These are phyloP conservation scores for Hydrolagus affinis DNA, from an alignment of 2,113 vertebrate genomes.

Conservation along the genomic window DNA sequence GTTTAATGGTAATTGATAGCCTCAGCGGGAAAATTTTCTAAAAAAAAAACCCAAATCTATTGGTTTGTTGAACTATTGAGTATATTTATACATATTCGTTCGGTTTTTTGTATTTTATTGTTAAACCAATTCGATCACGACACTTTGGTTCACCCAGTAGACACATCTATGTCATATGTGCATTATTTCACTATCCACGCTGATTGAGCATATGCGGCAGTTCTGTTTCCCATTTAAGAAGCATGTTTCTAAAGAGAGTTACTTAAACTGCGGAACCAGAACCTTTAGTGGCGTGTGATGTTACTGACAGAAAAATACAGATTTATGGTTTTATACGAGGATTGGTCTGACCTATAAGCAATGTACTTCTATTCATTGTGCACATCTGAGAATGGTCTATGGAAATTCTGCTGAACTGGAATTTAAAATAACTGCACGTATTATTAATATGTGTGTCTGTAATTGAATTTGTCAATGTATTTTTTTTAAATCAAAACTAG, in stretches of 20 bases:
- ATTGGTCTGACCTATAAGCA: not conserved
- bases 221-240: not conserved
- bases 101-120: not conserved
- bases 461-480: too few relatives aligned
- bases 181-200: not conserved
- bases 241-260: not conserved
- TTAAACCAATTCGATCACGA: not conserved
- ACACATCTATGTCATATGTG: not conserved
- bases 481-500: not conserved
- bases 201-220: too few relatives aligned
- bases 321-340: not conserved
- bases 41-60: too few relatives aligned
- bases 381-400: not conserved
- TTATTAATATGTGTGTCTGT: not conserved
- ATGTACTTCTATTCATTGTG: not conserved
- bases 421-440: not conserved
- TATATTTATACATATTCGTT: not conserved
- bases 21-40: too few relatives aligned
- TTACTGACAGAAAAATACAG: not conserved
- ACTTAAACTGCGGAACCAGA: not conserved
- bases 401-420: not conserved
- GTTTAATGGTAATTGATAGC: not conserved
- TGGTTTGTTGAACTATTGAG: not conserved
- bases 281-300: not conserved
- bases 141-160: not conserved